Evolutionary conservation across 2,888 invertebrate species (phyloP).

Genomic region (Chrysomela aeneicollis): DNA sequence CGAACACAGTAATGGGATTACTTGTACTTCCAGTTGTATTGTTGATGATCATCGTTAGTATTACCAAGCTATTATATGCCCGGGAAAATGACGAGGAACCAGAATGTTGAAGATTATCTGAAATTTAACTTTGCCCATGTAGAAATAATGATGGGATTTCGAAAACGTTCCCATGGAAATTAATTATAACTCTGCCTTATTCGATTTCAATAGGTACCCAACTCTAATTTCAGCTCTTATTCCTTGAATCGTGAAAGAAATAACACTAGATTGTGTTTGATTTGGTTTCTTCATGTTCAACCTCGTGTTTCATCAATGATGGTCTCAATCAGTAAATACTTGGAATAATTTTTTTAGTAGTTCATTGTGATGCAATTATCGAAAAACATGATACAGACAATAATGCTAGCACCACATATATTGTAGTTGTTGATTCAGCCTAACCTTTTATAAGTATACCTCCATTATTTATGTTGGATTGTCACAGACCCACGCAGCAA

Average conservation of each 20-base stretch:
- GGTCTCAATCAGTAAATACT: too few species aligned
- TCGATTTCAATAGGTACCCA: too few species aligned
- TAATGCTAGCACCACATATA: slow-evolving; percentile 10
- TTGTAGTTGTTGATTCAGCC: slow-evolving; percentile 14
- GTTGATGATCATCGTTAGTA: slow-evolving; percentile 23
- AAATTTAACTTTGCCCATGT: not conserved
- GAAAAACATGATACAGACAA: slow-evolving; percentile 28
- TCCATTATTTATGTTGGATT: slow-evolving; percentile 37
- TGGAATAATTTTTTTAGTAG: too few species aligned
- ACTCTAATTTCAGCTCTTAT: too few species aligned
- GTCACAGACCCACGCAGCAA: slow-evolving; percentile 37
- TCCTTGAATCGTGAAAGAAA: too few species aligned
- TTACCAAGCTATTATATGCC: slow-evolving; percentile 15
- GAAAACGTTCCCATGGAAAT: not conserved
- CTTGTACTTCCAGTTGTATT: slow-evolving; percentile 23
- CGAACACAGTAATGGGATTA: slow-evolving; percentile 34
- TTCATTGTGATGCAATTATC: slow-evolving; percentile 16
- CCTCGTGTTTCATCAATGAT: too few species aligned
- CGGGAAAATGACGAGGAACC: not conserved
- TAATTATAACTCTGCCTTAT: too few species aligned
- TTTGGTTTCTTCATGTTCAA: too few species aligned
- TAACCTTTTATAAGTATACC: slow-evolving; percentile 31
- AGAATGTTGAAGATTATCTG: not conserved
- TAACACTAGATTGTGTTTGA: too few species aligned
- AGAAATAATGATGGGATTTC: not conserved